Evolutionary conservation across 2,113 vertebrate species (phyloP), one percentile per base, ranked within the genome.

Genomic region (Ranitomeya variabilis): DNA sequence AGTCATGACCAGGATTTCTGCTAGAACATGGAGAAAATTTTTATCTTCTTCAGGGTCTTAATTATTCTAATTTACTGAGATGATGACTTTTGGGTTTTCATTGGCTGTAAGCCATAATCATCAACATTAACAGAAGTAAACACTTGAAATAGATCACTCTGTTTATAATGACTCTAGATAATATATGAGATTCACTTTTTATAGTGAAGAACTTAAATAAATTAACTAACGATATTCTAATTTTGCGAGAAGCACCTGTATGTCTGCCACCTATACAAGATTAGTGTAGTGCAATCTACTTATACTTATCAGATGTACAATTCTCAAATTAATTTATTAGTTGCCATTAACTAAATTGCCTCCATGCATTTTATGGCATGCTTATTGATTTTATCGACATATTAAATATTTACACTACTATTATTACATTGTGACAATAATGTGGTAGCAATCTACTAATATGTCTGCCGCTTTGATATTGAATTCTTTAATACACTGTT

Each of bases 331-430:
- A 26, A 73, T 31, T 37, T 73, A 73, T 73, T 37, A 16, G 23
- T 73, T 73, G 26, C 69, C 69, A 73, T 73, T 73, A 73, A 16
- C 69, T 16, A 15, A 26, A 73, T 73, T 73, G 26, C 69, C 69
- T 73, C 69, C 11, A 7, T 73, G 14, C 31, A 73, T 26, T 73
- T 73, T 37, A 37, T 37, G 26, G 69, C 16, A 14, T 73, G 23
- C 23, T 15, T 37, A 31, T 31, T 73, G 26, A 31, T 26, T 73
- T 69, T 73, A 73, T 15, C 1, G 26, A 37, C 12, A 73, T 73
- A 73, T 31, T 73, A 73, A 73, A 73, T 73, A 73, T 73, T 31
- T 73, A 15, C 69, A 73, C 69, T 37, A 37, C 69, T 37, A 26
- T 31, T 37, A 31, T 69, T 26, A 69, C 67, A 69, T 26, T 69